Evolutionary conservation across 2,888 invertebrate species (phyloP).

Genomic region (Heliconius ethilla): DNA sequence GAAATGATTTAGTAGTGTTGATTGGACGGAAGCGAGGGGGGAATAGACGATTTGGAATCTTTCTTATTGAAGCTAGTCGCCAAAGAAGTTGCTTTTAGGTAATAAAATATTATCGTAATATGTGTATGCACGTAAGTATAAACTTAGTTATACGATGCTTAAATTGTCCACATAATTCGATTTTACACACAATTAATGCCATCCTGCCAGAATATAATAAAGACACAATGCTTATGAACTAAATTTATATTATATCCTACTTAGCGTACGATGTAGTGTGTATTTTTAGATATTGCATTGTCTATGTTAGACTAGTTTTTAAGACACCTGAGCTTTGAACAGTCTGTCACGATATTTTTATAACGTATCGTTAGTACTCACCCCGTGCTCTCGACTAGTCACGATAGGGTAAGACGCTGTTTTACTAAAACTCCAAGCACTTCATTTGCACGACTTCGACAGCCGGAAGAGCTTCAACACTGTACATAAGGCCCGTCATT

Average conservation of each 20-base stretch:
- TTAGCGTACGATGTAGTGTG: slow-evolving; percentile 77
- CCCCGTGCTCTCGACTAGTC: slow-evolving; percentile 67
- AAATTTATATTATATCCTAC: slow-evolving; percentile 76
- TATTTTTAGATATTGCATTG: slow-evolving; percentile 82
- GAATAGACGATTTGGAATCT: slow-evolving; percentile 76
- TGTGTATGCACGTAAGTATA: slow-evolving; percentile 77
- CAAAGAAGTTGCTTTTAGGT: slow-evolving; percentile 75
- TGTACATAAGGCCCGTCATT: slow-evolving; percentile 73
- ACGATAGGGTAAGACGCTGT: slow-evolving; percentile 59
- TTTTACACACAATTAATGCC: slow-evolving; percentile 75
- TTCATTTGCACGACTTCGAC: slow-evolving; percentile 46
- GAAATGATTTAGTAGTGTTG: slow-evolving; percentile 40
- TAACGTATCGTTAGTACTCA: slow-evolving; percentile 64
- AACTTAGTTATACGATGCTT: slow-evolving; percentile 78
- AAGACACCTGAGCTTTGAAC: slow-evolving; percentile 80
- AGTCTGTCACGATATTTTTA: slow-evolving; percentile 77
- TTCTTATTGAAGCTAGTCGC: slow-evolving; percentile 79
- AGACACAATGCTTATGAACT: slow-evolving; percentile 79
- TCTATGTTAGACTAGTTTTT: slow-evolving; percentile 79
- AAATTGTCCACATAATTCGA: slow-evolving; percentile 79
- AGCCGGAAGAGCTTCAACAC: slow-evolving; percentile 52
- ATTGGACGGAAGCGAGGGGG: slow-evolving; percentile 42
- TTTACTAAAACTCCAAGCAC: slow-evolving; percentile 47
- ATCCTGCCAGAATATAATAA: slow-evolving; percentile 78
- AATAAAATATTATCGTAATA: slow-evolving; percentile 73